Evolutionary conservation across 2,888 invertebrate genomes (phyloP), one percentile per base, ranked within the genome.

Genomic region (Ochropleura plecta): DNA sequence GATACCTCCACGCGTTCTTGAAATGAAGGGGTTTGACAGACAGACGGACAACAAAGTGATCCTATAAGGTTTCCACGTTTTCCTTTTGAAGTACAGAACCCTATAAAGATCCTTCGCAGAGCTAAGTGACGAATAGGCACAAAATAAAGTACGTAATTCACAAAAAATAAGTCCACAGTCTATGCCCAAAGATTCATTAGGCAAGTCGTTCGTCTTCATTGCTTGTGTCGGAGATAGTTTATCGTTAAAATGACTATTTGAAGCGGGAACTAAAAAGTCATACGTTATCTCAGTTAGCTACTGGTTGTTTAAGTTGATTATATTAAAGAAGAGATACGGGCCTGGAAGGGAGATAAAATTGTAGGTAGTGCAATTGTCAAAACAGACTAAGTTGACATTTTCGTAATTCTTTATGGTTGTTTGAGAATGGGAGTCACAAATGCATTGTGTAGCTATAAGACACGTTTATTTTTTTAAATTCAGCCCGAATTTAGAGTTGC

Each of bases 161-260:
- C 3, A 66, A 48, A 70, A 7, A 18, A 5, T 42, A 8, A 20
- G 12, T 9, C 2, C 30, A 30, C 74, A 70, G 42, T 93, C 93
- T 92, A 84, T 91, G 92, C 1, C 51, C 68, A 67, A 85, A 78
- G 94, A 91, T 95, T 95, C 94, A 95, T 95, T 95, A 95, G 92
- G 81, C 87, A 94, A 92, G 91, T 95, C 95, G 94, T 95, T 94
- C 95, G 89, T 96, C 95, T 96, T 95, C 95, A 95, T 95, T 95
- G 94, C 92, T 92, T 93, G 92, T 95, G 95, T 94, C 95, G 92
- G 93, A 93, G 93, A 93, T 94, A 93, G 93, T 93, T 95, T 91
- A 92, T 86, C 90, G 91, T 92, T 92, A 91, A 93, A 93, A 93
- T 91, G 91, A 90, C 89, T 92, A 91, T 92, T 91, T 78, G 85